phyloP scores from a whole-genome alignment of 2,888 invertebrate species.

The Phaedon cochleariae region DNA sequence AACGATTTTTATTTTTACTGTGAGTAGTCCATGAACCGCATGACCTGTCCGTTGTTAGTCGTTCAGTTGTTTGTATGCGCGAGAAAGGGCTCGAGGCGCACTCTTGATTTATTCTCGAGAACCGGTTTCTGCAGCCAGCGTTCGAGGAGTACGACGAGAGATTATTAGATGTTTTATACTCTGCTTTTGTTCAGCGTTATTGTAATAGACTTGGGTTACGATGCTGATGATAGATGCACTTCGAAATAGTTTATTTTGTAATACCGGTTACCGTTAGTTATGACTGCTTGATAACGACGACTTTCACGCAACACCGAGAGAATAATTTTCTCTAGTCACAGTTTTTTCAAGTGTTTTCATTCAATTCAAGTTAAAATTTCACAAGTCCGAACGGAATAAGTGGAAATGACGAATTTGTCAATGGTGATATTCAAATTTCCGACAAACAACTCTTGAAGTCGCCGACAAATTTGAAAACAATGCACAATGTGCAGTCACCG shows the following conservation, averaged over 20 bases:
- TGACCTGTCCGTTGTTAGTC: slow-evolving; percentile 57
- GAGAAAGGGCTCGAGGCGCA: slow-evolving; percentile 47
- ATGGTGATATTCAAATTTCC: not conserved
- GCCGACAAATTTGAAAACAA: slow-evolving; percentile 1
- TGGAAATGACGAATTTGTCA: not conserved
- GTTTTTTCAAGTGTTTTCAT: not conserved
- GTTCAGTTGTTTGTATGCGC: slow-evolving; percentile 54
- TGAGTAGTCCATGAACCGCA: slow-evolving; percentile 61
- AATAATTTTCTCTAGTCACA: not conserved
- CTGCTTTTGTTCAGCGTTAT: not conserved
- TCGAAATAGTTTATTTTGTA: not conserved
- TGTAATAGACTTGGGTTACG: not conserved
- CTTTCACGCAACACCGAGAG: too few species aligned
- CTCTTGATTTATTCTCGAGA: slow-evolving; percentile 56
- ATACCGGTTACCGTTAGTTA: not conserved
- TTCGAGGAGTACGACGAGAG: not conserved
- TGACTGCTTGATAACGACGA: not conserved
- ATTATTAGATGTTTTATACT: not conserved
- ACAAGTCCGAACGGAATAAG: not conserved
- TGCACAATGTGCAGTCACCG: not conserved
- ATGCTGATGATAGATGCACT: slow-evolving; percentile 1
- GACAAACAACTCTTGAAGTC: not conserved
- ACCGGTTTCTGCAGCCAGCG: slow-evolving; percentile 54
- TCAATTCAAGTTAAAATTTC: not conserved
- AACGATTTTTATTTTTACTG: slow-evolving; percentile 54